Evolutionary conservation across 2,888 invertebrate species (phyloP).

Genomic region (Ophonus ardosiacus): DNA sequence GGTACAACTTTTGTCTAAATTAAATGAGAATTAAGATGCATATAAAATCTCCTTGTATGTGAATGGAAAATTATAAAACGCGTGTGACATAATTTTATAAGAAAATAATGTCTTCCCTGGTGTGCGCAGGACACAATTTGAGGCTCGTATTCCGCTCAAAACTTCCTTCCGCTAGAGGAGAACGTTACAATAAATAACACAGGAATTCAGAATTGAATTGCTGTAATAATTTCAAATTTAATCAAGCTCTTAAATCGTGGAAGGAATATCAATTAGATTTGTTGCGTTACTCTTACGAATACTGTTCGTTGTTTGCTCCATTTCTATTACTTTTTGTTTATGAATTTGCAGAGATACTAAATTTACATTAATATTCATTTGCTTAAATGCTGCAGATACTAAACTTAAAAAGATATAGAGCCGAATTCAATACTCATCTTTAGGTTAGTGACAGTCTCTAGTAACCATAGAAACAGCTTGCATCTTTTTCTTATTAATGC

Average conservation of each 20-base stretch:
- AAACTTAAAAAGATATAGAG: no score
- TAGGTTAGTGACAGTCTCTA: no score
- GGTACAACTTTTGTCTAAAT: no score
- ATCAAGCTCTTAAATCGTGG: constrained; percentile 71
- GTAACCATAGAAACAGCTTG: no score
- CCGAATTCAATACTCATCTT: no score
- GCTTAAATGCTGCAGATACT: neutral
- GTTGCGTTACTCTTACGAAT: constrained; percentile 64
- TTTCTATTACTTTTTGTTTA: constrained; percentile 39
- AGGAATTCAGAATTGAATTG: constrained; percentile 68
- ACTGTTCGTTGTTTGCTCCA: constrained; percentile 47
- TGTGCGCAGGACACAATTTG: constrained; percentile 29
- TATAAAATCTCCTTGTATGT: neutral
- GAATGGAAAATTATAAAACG: neutral
- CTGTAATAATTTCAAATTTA: constrained; percentile 72
- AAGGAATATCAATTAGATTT: constrained; percentile 70
- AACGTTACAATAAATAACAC: constrained; percentile 69
- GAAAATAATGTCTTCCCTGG: neutral
- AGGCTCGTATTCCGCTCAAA: constrained; percentile 36
- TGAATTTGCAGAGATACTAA: constrained; percentile 23
- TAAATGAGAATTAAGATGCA: neutral
- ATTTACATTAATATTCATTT: constrained; percentile 27
- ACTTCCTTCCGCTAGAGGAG: constrained; percentile 52
- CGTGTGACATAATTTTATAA: neutral
- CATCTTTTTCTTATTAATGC: no score